phyloP scores from a whole-genome alignment of 2,797 vertebrate species.

The Muscicapa striata region DNA sequence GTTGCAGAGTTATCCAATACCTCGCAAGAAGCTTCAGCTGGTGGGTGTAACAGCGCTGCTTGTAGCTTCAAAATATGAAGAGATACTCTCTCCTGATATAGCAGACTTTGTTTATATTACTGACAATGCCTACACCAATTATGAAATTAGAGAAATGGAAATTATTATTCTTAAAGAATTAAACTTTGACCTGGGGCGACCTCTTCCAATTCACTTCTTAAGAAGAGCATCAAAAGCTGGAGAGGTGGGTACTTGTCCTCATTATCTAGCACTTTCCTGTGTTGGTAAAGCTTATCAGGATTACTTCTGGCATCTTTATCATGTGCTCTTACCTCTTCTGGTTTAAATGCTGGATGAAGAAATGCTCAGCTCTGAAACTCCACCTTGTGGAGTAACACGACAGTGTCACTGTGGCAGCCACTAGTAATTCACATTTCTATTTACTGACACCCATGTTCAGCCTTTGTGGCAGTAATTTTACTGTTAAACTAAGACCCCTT shows the following conservation, averaged over 20 bases:
- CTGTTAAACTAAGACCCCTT: not conserved
- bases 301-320: not conserved
- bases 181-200: slow-evolving; percentile 89
- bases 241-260: slow-evolving; percentile 75
- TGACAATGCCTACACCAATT: slow-evolving; percentile 85
- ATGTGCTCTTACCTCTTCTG: not conserved
- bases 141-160: slow-evolving; percentile 92
- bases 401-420: not conserved
- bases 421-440: fast-evolving
- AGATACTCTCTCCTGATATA: slow-evolving; percentile 86
- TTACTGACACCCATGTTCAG: not conserved
- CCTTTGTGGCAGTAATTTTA: not conserved
- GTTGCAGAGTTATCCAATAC: slow-evolving; percentile 85
- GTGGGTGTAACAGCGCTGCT: slow-evolving; percentile 91
- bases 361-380: not conserved
- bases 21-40: slow-evolving; percentile 89
- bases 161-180: slow-evolving; percentile 82
- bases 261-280: not conserved
- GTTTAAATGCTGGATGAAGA: not conserved
- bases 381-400: not conserved
- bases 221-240: slow-evolving; percentile 92
- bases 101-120: slow-evolving; percentile 94
- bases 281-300: not conserved
- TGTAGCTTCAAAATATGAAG: slow-evolving; percentile 94
- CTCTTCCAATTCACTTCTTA: slow-evolving; percentile 92